Conservation (phyloP, 1,140 invertebrate species). For the Drosophila lacteicornis region DNA sequence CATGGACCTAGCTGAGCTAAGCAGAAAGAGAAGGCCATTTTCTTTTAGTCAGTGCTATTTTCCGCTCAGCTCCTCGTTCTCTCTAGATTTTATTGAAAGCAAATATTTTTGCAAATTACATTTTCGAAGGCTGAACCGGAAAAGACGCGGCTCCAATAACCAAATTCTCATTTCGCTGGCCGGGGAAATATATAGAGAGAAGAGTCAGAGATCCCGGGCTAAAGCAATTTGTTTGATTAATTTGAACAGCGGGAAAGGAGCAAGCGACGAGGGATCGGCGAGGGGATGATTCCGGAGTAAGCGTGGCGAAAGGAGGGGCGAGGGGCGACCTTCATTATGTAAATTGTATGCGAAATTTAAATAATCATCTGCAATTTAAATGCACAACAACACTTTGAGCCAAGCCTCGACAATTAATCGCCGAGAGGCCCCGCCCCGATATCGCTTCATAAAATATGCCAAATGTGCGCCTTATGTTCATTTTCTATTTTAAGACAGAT, state of each 20-base stretch:
- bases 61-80: not conserved
- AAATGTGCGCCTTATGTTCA: slow-evolving; percentile 78
- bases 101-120: slow-evolving; percentile 81
- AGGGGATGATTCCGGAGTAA: not conserved
- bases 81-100: slow-evolving; percentile 66
- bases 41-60: slow-evolving; percentile 30
- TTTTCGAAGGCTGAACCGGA: slow-evolving; percentile 52
- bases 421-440: slow-evolving; percentile 1
- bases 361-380: slow-evolving; percentile 84
- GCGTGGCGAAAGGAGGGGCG: not conserved
- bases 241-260: slow-evolving; percentile 44
- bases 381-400: slow-evolving; percentile 75
- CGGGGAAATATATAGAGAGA: slow-evolving; percentile 28
- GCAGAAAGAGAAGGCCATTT: slow-evolving; percentile 27
- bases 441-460: slow-evolving; percentile 68
- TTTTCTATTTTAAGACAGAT: slow-evolving; percentile 78
- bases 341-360: slow-evolving; percentile 83
- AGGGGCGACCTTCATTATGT: slow-evolving; percentile 75
- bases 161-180: slow-evolving; percentile 39
- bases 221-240: slow-evolving; percentile 83
- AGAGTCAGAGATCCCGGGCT: slow-evolving; percentile 50
- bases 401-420: slow-evolving; percentile 77
- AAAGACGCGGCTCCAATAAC: slow-evolving; percentile 40
- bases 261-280: not conserved
- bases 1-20: slow-evolving; percentile 42